A percentile compares a stretch with the other conserved stretches of the same genome.
These are phyloP conservation scores for Tympanoctomys barrerae DNA, from an alignment of 2,797 vertebrate species.

Conservation along the genomic window DNA sequence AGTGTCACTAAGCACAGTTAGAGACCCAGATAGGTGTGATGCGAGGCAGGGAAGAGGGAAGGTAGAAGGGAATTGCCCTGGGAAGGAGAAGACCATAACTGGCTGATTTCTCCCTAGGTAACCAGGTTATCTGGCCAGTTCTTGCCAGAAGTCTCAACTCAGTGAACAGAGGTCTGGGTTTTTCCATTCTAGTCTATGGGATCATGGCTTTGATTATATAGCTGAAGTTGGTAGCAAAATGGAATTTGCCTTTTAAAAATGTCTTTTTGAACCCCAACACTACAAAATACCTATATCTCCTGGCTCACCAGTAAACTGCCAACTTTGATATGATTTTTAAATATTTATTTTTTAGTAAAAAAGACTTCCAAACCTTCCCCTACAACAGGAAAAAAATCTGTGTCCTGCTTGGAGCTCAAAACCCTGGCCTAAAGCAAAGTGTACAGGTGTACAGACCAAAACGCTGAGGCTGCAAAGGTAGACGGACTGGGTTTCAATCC, in stretches of 20 bases:
- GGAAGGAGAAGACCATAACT: background rate
- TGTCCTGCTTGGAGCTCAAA: background rate
- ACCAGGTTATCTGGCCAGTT: background rate
- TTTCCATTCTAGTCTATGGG: constrained; percentile 15
- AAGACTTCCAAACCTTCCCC: background rate
- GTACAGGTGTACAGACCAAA: background rate
- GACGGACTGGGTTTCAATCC: background rate
- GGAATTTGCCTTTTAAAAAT: constrained; percentile 39
- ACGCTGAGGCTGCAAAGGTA: background rate
- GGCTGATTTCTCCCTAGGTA: background rate
- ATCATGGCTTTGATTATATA: constrained; percentile 60
- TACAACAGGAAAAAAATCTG: background rate
- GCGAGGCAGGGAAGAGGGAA: background rate
- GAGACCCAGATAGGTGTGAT: background rate
- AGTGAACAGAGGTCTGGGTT: constrained; percentile 9
- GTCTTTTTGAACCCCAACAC: background rate
- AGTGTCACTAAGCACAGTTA: background rate
- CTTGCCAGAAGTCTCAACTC: constrained; percentile 58
- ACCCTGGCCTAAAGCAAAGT: background rate
- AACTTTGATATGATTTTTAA: background rate
- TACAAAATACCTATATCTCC: constrained; percentile 37
- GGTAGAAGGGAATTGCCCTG: background rate
- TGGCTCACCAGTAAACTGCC: background rate
- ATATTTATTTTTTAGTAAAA: background rate
- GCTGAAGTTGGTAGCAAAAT: constrained; percentile 11